Percentiles rank a stretch among this genome's conserved stretches.
Conservation (phyloP, 2,888 invertebrate genomes). For the Lepidochitona cinerea region DNA sequence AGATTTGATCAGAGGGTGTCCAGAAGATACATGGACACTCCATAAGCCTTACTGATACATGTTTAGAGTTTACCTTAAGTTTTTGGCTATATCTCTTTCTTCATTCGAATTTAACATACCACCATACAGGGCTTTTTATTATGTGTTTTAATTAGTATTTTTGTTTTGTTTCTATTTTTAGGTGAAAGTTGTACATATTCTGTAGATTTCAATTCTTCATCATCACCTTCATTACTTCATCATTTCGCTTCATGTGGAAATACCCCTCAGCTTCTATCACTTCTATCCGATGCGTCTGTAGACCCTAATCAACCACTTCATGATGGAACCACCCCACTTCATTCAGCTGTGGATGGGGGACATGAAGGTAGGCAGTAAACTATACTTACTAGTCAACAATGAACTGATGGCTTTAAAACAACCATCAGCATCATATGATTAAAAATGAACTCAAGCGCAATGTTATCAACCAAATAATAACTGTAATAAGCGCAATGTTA, state of each 20-base stretch:
- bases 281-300: slow-evolving; percentile 45
- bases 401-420: too few relatives aligned
- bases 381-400: too few relatives aligned
- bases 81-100: too few relatives aligned
- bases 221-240: slow-evolving; percentile 2
- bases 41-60: too few relatives aligned
- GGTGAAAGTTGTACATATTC: slow-evolving; percentile 24
- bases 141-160: neutral
- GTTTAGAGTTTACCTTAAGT: too few relatives aligned
- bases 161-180: neutral
- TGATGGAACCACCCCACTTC: slow-evolving; percentile 57
- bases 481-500: too few relatives aligned
- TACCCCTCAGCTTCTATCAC: slow-evolving; percentile 40
- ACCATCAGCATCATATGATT: too few relatives aligned
- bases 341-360: slow-evolving; percentile 58
- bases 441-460: too few relatives aligned
- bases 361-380: slow-evolving; percentile 57
- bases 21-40: too few relatives aligned
- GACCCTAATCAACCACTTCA: slow-evolving; percentile 58
- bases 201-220: slow-evolving; percentile 6
- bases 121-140: neutral
- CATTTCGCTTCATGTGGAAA: slow-evolving; percentile 48
- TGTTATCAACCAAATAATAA: too few relatives aligned
- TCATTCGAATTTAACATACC: too few relatives aligned
- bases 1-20: too few relatives aligned